phyloP scores from a whole-genome alignment of 1,140 invertebrate genomes.

The Chironomus striatipennis region DNA sequence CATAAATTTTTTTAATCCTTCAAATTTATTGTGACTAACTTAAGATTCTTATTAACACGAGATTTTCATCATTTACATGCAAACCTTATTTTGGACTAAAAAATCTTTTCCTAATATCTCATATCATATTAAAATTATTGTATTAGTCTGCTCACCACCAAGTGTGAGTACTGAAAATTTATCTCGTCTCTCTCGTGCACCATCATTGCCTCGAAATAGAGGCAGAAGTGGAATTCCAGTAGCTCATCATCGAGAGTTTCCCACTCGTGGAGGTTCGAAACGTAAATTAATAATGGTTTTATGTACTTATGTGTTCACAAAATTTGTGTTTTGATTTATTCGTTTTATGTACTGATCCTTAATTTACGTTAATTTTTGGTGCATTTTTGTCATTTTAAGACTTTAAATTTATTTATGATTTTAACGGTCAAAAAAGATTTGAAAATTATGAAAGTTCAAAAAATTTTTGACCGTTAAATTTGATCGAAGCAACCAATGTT shows the following conservation, averaged over 20 bases:
- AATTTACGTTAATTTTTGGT: background rate
- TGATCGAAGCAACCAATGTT: too few species aligned
- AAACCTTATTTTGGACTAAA: too few species aligned
- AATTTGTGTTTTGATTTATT: background rate
- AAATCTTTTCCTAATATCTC: too few species aligned
- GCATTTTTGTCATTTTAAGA: background rate
- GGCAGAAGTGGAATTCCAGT: conserved; percentile 51
- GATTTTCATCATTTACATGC: too few species aligned
- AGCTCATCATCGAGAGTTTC: conserved; percentile 38
- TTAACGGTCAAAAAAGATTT: too few species aligned
- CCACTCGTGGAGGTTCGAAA: conserved; percentile 7
- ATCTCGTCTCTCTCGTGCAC: conserved; percentile 44
- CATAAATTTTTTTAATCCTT: too few species aligned
- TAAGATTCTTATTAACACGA: too few species aligned
- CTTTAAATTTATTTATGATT: too few species aligned
- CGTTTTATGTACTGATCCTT: background rate
- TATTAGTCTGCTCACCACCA: conserved; percentile 5
- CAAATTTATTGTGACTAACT: too few species aligned
- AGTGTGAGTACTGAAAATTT: conserved; percentile 52
- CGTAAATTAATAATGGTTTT: conserved; percentile 1
- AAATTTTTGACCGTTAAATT: background rate
- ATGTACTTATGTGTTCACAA: background rate
- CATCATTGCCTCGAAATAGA: conserved; percentile 47
- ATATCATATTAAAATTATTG: background rate
- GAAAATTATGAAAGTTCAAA: too few species aligned